Conservation (phyloP, 2,888 invertebrate genomes). For the Gandaritis pyraliata region DNA sequence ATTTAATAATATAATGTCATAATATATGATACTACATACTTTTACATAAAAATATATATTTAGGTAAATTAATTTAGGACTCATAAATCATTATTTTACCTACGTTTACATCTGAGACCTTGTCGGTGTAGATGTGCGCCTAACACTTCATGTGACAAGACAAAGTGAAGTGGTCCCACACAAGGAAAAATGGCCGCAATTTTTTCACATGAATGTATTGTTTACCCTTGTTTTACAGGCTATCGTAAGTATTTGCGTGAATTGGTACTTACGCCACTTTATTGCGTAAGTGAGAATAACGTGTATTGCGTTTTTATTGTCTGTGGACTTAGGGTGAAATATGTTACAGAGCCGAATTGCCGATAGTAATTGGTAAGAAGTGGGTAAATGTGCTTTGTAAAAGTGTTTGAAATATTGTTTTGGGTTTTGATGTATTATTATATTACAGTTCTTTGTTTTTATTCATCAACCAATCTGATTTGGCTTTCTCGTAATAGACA, state of each 20-base stretch:
- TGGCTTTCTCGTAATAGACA: too few species aligned
- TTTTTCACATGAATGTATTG: constrained; percentile 52
- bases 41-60: too few species aligned
- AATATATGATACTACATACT: too few species aligned
- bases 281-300: constrained; percentile 49
- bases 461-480: too few species aligned
- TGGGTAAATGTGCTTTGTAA: constrained; percentile 14
- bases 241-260: constrained; percentile 51
- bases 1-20: too few species aligned
- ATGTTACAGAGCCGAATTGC: constrained; percentile 28
- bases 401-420: constrained; percentile 9
- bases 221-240: constrained; percentile 52
- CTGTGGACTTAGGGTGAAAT: constrained; percentile 37
- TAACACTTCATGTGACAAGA: constrained; percentile 32
- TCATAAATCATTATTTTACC: too few species aligned
- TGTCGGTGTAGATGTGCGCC: background rate
- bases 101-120: too few species aligned
- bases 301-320: constrained; percentile 50
- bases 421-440: background rate
- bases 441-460: too few species aligned
- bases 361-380: constrained; percentile 33
- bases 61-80: too few species aligned
- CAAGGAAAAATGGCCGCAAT: constrained; percentile 41
- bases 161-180: constrained; percentile 38
- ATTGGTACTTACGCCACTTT: constrained; percentile 51